phyloP scores from a whole-genome alignment of 2,797 vertebrate species.

The Neosilurus mollespiculum region DNA sequence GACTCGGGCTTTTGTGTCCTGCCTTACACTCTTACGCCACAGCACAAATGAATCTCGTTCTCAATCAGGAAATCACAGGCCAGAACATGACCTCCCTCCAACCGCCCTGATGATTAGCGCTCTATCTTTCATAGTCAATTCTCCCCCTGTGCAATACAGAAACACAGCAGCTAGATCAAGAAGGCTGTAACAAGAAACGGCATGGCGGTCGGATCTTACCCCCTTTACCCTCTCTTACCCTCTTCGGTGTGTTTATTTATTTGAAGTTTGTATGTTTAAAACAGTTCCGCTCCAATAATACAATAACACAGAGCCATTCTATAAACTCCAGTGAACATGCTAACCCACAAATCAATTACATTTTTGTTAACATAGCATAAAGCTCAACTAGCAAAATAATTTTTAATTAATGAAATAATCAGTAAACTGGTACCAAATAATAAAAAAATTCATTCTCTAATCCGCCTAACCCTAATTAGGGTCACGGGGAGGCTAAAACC shows the following conservation, averaged over 20 bases:
- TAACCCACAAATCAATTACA: not conserved
- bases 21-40: not conserved
- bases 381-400: not conserved
- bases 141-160: not conserved
- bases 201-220: not conserved
- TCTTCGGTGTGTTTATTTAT: not conserved
- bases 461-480: too few species aligned
- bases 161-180: not conserved
- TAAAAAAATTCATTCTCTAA: too few species aligned
- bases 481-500: too few species aligned
- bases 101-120: not conserved
- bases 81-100: not conserved
- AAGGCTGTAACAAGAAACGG: not conserved
- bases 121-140: too few species aligned
- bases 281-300: not conserved
- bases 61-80: not conserved
- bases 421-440: too few species aligned
- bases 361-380: not conserved
- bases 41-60: not conserved
- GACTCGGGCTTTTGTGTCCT: not conserved
- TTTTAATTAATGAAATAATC: slow-evolving; percentile 1
- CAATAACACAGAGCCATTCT: not conserved
- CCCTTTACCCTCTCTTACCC: too few species aligned
- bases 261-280: not conserved
- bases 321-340: not conserved